Evolutionary conservation across 2,113 vertebrate species (phyloP), one percentile per base, ranked within the genome.

Genomic region (Saimiri boliviensis): DNA sequence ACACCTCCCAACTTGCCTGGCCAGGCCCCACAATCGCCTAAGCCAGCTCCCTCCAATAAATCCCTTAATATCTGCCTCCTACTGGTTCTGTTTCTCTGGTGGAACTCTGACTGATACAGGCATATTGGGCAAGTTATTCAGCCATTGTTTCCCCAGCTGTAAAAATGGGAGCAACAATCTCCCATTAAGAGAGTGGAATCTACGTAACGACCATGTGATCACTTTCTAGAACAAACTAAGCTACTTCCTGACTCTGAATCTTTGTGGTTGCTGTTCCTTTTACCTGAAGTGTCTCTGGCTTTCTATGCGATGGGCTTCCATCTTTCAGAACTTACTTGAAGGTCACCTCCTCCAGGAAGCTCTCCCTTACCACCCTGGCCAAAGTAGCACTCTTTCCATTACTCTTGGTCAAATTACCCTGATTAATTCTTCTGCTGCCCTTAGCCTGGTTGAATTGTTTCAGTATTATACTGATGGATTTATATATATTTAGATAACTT

Each of bases 1-100:
- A 0, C 0, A n/a, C 11, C 16, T 10, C 83, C 30, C 0, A 16
- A 77, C 47, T 25, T 5, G 14, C n/a, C 37, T 11, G 5, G 25
- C 27, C 5, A 3, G 25, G 27, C 27, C 35, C 35, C 52, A 9
- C 6, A 21, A 23, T 21, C 0, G 0, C 40, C 80, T 21, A 21
- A 13, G 11, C 68, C 70, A 21, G 2, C 23, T 11, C 35, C 70
- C 10, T 37, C 35, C 45, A 35, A 12, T 25, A 25, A 74, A 74
- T 17, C 42, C 52, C 42, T 84, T 20, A n/a, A 14, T 21, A 21
- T 49, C 16, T 8, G 1, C 47, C 42, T 76, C 70, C 42, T 40
- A 16, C 42, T 1, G 3, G 7, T 35, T 35, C 76, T 35, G 45
- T 54, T 9, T 21, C 56, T 66, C 56, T 47, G 91, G 17, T 40